Base-by-base conservation (phyloP, 2,113 vertebrate genomes). In the Brachypodius melanocephalos region DNA sequence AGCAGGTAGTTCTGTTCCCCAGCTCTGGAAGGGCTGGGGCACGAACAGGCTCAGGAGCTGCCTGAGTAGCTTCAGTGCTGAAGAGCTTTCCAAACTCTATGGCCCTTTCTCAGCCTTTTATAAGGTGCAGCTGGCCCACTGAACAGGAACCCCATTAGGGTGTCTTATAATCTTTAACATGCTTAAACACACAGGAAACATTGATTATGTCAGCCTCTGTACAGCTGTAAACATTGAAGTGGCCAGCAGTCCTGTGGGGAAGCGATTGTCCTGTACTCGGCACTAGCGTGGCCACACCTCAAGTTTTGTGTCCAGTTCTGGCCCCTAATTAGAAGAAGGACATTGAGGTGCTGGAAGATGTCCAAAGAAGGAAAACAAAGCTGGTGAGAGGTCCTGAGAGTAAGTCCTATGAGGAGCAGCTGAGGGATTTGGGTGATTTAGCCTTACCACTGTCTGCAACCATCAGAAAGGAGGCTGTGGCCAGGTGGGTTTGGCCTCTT, bases 1-100 rank as follows among this genome's bases (percentile, higher is more conserved):
- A 63, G 36, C 34, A 67, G 48, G 59, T 1, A 25, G 8, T 16
- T 75, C 71, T 67, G 9, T 16, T 28, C 31, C 45, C 36, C 32
- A 43, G n/a, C 16, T 63, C 38, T 34, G 32, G 34, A 34, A 66
- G 18, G 17, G 11, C 34, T 16, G 34, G 26, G 71, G 46, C 46
- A 74, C 1, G 0, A 68, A 52, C 15, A n/a, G n/a, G 14, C 24
- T 81, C 20, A 6, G 2, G 22, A 36, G 17, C 1, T 58, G 25
- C 14, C 46, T 5, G 48, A 49, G 48, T 49, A 25, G 24, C 38
- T 6, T 21, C 13, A 1, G 40, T 1, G 1, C 55, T 5, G 12
- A 71, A 38, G 9, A 66, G 17, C 48, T 48, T 36, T 90, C 16
- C 16, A 18, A 5, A 55, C 6, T 26, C 26, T 31, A 15, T 26